phyloP scores from a whole-genome alignment of 2,888 invertebrate genomes.

The Campaea margaritaria region DNA sequence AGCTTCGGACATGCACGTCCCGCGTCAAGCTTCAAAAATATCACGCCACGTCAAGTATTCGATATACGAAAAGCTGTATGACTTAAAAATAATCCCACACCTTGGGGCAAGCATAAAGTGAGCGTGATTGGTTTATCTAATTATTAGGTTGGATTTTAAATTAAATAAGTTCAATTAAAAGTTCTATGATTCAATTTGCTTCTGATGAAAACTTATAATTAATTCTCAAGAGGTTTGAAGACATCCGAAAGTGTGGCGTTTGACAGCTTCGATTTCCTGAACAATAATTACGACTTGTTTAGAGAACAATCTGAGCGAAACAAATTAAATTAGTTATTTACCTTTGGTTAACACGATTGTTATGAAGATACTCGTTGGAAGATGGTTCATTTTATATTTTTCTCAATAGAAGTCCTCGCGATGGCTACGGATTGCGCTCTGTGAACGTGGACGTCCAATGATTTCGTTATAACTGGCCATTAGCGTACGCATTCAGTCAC shows the following conservation, averaged over 20 bases:
- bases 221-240: slow-evolving; percentile 19
- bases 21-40: slow-evolving; percentile 35
- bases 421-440: slow-evolving; percentile 7
- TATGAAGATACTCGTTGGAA: slow-evolving; percentile 21
- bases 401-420: neutral
- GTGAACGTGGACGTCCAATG: slow-evolving; percentile 24
- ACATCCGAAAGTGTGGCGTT: slow-evolving; percentile 25
- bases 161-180: slow-evolving; percentile 31
- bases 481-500: slow-evolving; percentile 1
- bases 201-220: slow-evolving; percentile 31
- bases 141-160: neutral
- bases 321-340: slow-evolving; percentile 26
- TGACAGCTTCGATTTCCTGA: slow-evolving; percentile 34
- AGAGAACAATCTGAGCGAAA: slow-evolving; percentile 9
- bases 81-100: neutral
- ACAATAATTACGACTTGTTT: slow-evolving; percentile 20
- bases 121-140: slow-evolving; percentile 6
- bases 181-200: slow-evolving; percentile 32
- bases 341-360: slow-evolving; percentile 32
- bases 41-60: slow-evolving; percentile 35
- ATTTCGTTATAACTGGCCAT: slow-evolving; percentile 22
- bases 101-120: slow-evolving; percentile 10
- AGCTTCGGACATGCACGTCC: slow-evolving; percentile 36
- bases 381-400: slow-evolving; percentile 24
- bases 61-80: neutral